Percentiles rank a stretch among this genome's conserved stretches.
Conservation (phyloP, 2,797 vertebrate genomes). For the Rhincodon typus region DNA sequence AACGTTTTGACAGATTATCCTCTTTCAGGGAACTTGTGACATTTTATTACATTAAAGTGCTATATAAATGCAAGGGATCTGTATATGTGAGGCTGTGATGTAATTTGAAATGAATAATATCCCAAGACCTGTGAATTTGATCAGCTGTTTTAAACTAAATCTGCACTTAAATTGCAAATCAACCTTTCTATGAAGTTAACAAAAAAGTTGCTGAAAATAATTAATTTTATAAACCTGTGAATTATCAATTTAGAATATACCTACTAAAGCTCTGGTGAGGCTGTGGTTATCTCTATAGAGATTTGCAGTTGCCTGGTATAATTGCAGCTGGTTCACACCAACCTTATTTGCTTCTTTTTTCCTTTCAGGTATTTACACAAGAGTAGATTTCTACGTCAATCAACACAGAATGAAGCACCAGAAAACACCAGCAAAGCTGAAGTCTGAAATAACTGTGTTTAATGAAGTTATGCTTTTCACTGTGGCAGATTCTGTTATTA, state of each 20-base stretch:
- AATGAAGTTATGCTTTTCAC: slow-evolving; percentile 65
- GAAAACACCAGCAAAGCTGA: slow-evolving; percentile 53
- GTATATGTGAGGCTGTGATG: not conserved
- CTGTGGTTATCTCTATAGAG: not conserved
- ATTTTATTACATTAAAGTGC: not conserved
- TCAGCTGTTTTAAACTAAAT: not conserved
- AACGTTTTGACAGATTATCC: not conserved
- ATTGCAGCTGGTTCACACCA: not conserved
- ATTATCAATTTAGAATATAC: not conserved
- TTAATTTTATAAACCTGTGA: not conserved
- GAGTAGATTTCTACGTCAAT: slow-evolving; percentile 62
- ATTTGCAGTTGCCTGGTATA: not conserved
- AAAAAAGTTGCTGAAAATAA: not conserved
- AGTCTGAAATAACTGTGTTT: slow-evolving; percentile 57
- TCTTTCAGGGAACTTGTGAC: not conserved
- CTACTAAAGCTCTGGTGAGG: not conserved
- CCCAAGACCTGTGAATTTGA: not conserved
- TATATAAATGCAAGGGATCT: too few relatives aligned
- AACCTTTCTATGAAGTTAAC: not conserved
- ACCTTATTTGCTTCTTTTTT: slow-evolving; percentile 29
- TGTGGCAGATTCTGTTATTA: slow-evolving; percentile 53
- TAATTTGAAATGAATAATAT: not conserved
- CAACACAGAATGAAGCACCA: slow-evolving; percentile 59
- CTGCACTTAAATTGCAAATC: not conserved
- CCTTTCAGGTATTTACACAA: slow-evolving; percentile 55